Base-by-base conservation (phyloP, 2,797 vertebrate species). In the Botia kubotai region DNA sequence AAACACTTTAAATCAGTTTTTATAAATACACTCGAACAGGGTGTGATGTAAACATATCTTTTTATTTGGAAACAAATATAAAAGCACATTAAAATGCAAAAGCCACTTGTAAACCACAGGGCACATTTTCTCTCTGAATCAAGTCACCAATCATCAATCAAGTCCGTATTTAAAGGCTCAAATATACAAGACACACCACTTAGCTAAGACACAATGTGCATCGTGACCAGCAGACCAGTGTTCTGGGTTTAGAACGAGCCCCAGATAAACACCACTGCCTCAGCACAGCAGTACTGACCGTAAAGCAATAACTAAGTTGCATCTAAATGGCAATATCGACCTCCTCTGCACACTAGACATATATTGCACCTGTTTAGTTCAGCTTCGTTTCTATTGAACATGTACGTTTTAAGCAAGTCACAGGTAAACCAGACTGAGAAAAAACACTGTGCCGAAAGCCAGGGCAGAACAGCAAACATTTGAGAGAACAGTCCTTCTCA, bases 11-110 rank as follows among this genome's bases (percentile, higher is more conserved):
- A 12, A 62, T 6, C 0, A 26, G 12, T 39, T 16, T 46, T 23
- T 50, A 70, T 58, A 14, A 66, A 62, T 63, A 73, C 52, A 69
- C 23, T 57, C 67, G 17, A 46, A 70, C 52, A 65, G 19, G 6
- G 68, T 82, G 76, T 79, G 74, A 80, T 84, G 71, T 74, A 85
- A 87, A 83, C 82, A 83, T 79, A 81, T 81, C 77, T 69, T 84
- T 85, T 87, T 85, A 83, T 87, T 87, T 79, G 76, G 68, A 87
- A 83, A 87, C 76, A 82, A 83, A 80, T 87, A 85, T 83, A 87
- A 87, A 87, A 83, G 86, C 86, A 85, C 86, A 87, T 80, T 72
- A 83, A 80, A 85, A 82, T 80, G 86, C 82, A 83, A 85, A 82
- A 85, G 75, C 79, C 77, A 85, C 58, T 83, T 87, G 83, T 85